Evolutionary conservation across 2,113 vertebrate genomes (phyloP).

Genomic region (Guaruba guarouba): DNA sequence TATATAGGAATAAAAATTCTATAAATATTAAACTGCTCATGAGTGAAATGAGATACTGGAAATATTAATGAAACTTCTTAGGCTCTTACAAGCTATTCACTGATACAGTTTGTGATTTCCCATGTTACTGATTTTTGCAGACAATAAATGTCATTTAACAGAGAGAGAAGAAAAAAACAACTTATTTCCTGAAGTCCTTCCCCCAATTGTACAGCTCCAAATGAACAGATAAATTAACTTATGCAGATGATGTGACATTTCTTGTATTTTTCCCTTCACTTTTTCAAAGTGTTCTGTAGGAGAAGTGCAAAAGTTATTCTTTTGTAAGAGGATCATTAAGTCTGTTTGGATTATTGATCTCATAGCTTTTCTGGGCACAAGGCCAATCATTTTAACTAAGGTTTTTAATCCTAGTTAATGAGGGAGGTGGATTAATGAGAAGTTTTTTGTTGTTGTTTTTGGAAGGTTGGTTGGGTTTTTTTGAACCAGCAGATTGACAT

Average conservation of each 20-base stretch:
- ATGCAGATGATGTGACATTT: constrained; percentile 7
- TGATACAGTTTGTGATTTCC: constrained; percentile 57
- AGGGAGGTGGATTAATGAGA: constrained; percentile 39
- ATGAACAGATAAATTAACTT: constrained; percentile 38
- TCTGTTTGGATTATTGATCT: constrained; percentile 63
- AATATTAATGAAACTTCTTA: constrained; percentile 47
- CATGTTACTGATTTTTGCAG: constrained; percentile 26
- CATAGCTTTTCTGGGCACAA: constrained; percentile 50
- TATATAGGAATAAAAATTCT: constrained; percentile 1
- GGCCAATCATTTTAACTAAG: constrained; percentile 50
- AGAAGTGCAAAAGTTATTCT: constrained; percentile 45
- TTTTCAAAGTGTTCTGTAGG: background rate
- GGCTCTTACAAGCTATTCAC: constrained; percentile 22
- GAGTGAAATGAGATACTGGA: constrained; percentile 65
- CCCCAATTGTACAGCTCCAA: background rate
- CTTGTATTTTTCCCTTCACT: background rate
- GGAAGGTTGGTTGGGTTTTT: background rate
- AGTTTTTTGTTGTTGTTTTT: background rate
- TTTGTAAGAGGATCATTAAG: constrained; percentile 52
- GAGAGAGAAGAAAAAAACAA: background rate
- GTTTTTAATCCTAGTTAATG: constrained; percentile 63
- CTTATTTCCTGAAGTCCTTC: background rate
- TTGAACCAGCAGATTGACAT: constrained; percentile 11
- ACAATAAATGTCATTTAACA: constrained; percentile 31
- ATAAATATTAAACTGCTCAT: constrained; percentile 57